A percentile compares a stretch with the other conserved stretches of the same genome.
Conservation (phyloP, 2,113 vertebrate genomes). For the Pseudolaguvia tuberculata region DNA sequence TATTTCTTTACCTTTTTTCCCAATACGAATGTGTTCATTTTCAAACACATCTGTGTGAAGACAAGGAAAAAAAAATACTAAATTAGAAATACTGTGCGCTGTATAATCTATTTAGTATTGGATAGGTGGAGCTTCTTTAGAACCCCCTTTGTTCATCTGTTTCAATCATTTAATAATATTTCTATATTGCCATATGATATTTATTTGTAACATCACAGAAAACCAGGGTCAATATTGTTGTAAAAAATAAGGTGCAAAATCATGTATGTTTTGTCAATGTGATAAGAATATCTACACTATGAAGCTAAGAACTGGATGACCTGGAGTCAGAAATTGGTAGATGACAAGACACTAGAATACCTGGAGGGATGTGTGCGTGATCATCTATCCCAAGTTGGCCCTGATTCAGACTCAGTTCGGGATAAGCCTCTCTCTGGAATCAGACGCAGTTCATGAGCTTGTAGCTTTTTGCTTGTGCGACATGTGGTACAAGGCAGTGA, state of each 20-base stretch:
- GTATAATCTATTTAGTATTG: not conserved
- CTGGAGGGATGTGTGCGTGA: constrained; percentile 82
- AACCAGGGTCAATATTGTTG: not conserved
- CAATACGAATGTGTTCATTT: constrained; percentile 64
- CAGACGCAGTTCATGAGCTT: not conserved
- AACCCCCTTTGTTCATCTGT: not conserved
- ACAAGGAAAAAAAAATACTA: not conserved
- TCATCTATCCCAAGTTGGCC: constrained; percentile 94
- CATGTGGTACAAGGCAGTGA: not conserved
- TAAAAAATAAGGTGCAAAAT: not conserved
- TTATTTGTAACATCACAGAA: not conserved
- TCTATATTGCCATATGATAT: not conserved
- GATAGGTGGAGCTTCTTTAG: not conserved
- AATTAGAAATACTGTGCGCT: constrained; percentile 3
- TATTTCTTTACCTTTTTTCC: constrained; percentile 67
- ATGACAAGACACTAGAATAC: constrained; percentile 57
- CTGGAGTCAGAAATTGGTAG: not conserved
- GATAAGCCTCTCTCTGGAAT: constrained; percentile 79
- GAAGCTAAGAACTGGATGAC: not conserved
- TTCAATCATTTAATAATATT: not conserved
- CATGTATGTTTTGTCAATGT: not conserved
- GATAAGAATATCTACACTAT: not conserved
- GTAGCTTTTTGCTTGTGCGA: not conserved
- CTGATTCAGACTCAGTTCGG: constrained; percentile 78
- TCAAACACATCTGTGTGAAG: constrained; percentile 69